Evolutionary conservation across 2,113 vertebrate genomes (phyloP), one percentile per base, ranked within the genome.

Genomic region (Chaetura pelagica): DNA sequence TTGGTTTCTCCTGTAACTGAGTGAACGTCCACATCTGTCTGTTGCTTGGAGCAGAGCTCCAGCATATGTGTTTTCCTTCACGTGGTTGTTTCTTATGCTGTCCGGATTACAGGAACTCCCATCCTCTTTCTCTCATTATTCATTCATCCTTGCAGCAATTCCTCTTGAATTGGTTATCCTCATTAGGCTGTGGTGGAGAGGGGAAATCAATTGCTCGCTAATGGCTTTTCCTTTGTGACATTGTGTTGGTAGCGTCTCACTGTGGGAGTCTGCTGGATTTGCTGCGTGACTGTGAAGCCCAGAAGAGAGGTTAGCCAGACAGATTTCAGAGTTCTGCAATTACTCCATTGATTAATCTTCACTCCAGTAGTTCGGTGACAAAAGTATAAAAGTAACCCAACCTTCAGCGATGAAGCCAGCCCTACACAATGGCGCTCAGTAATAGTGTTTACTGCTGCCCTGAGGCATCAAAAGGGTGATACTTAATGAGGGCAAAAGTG

Each of bases 211-310:
- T 96, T 95, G 94, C 93, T 94, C 91, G 13, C 93, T 97, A 94
- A 97, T 96, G 94, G 90, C 90, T 94, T 93, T 85, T 95, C 84
- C 93, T 96, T 92, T 95, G 88, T 94, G 92, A 74, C 90, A 84
- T 74, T 48, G 94, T 58, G 63, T 4, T 35, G 93, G 94, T 78
- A 72, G 84, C 38, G 0, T 71, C 62, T 62, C 15, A 24, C 89
- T 64, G 80, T 29, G 80, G 87, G 94, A 89, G 52, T 20, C 55
- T 40, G 64, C 83, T 85, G 87, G 49, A 32, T 88, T 61, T 88
- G 79, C 79, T 74, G 51, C 21, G 16, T 67, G 88, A 57, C 69
- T 42, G 22, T 10, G 75, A 80, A 88, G 67, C 79, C 91, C 89
- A 9, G 46, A 2, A 12, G 73, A 75, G 74, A 80, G 81, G 71